These are phyloP conservation scores for Zonotrichia albicollis DNA, from an alignment of 2,797 vertebrate species.

Conservation along the genomic window DNA sequence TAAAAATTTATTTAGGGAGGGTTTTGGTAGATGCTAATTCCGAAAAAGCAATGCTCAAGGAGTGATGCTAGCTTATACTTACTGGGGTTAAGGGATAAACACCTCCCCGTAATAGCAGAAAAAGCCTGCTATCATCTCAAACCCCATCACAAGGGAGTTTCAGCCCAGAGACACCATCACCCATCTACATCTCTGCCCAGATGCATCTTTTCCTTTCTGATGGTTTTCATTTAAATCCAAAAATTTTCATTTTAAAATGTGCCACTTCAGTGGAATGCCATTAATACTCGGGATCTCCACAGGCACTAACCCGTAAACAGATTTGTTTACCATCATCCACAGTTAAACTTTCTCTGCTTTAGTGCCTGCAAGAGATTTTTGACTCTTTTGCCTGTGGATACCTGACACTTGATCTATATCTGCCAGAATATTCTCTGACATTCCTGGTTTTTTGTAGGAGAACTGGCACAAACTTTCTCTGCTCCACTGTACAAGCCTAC, in stretches of 20 bases:
- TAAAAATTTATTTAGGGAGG: constrained; percentile 75
- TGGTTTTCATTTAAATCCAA: background rate
- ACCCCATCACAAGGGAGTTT: background rate
- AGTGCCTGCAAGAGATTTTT: background rate
- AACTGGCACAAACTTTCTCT: background rate
- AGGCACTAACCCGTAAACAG: constrained; percentile 37
- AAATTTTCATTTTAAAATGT: background rate
- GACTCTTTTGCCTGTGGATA: background rate
- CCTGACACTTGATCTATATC: background rate
- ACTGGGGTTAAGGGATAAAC: constrained; percentile 27
- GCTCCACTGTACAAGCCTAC: background rate
- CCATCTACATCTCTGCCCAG: background rate
- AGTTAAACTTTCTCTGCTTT: background rate
- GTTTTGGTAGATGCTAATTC: constrained; percentile 59
- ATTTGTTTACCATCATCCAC: background rate
- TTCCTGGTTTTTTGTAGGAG: background rate
- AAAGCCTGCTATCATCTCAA: background rate
- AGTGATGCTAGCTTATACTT: background rate
- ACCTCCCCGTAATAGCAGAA: background rate
- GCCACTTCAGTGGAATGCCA: background rate
- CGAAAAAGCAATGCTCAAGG: background rate
- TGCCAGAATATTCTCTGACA: background rate
- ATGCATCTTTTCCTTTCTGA: background rate
- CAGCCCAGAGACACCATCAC: background rate
- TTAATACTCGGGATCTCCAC: background rate